These are phyloP conservation scores for Cryptoprocta ferox DNA, from an alignment of 2,797 vertebrate genomes.

Conservation along the genomic window DNA sequence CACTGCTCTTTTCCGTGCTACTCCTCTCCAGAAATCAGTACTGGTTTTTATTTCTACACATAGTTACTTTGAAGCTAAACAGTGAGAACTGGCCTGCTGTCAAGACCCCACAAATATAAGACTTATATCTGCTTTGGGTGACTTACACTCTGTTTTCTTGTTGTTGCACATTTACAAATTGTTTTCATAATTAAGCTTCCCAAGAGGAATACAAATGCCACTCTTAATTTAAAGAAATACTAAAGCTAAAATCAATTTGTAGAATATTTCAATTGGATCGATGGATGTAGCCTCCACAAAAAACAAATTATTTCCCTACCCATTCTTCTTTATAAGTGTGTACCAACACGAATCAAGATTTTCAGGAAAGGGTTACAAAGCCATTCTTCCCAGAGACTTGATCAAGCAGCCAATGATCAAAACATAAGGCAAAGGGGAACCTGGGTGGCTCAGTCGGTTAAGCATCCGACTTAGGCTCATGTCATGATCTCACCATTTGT, in stretches of 20 bases:
- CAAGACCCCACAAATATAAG: neutral
- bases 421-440: neutral
- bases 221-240: slow-evolving; percentile 50
- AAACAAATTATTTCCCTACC: neutral
- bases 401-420: neutral
- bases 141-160: neutral
- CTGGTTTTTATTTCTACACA: neutral
- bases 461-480: too few species aligned
- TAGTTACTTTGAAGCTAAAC: neutral
- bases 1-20: neutral
- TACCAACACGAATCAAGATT: neutral
- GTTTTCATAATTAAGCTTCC: slow-evolving; percentile 10
- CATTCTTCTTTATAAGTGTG: neutral
- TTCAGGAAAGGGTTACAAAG: neutral
- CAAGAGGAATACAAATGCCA: neutral
- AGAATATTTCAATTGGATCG: slow-evolving; percentile 9
- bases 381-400: neutral
- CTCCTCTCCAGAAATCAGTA: neutral
- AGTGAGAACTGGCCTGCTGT: neutral
- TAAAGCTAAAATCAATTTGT: slow-evolving; percentile 52
- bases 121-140: neutral
- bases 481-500: too few species aligned
- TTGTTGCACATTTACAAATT: neutral
- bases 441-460: too few species aligned
- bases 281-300: neutral